Conservation (phyloP, 2,888 invertebrate species). For the Latrodectus hesperus region DNA sequence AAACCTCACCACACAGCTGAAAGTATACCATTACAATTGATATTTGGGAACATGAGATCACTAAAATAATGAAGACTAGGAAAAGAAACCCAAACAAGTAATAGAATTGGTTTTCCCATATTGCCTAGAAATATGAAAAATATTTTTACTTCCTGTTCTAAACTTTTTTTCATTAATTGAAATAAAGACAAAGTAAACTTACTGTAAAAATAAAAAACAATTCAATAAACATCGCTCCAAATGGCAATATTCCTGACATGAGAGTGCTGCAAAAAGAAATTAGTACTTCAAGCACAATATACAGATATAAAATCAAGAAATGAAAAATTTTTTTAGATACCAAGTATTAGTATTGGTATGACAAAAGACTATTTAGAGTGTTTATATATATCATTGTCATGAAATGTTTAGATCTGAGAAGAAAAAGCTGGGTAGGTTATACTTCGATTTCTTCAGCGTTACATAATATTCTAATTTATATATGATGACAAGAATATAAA, state of each 20-base stretch:
- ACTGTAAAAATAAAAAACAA: slow-evolving; percentile 84
- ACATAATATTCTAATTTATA: too few species aligned
- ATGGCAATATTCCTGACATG: slow-evolving; percentile 99
- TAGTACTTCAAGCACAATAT: not conserved
- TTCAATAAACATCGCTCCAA: slow-evolving; percentile 98
- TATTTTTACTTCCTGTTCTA: not conserved
- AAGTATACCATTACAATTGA: slow-evolving; percentile 98
- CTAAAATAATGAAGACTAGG: slow-evolving; percentile 95
- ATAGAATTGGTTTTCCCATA: slow-evolving; percentile 91
- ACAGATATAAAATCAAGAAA: not conserved
- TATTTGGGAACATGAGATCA: slow-evolving; percentile 98
- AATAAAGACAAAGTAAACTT: slow-evolving; percentile 71
- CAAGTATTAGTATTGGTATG: not conserved
- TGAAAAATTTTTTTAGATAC: not conserved
- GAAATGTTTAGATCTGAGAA: too few species aligned
- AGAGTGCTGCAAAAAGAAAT: slow-evolving; percentile 81
- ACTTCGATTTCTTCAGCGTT: too few species aligned
- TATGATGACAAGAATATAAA: too few species aligned
- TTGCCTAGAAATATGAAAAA: slow-evolving; percentile 70
- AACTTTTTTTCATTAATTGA: not conserved
- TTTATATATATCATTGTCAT: not conserved
- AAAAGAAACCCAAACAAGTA: slow-evolving; percentile 99
- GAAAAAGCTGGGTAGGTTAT: too few species aligned
- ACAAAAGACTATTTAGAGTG: not conserved
- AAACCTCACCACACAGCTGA: slow-evolving; percentile 96